A percentile compares a stretch with the other conserved stretches of the same genome.
These are phyloP conservation scores for Ciconia nigra DNA, from an alignment of 2,797 vertebrate species.

Conservation along the genomic window DNA sequence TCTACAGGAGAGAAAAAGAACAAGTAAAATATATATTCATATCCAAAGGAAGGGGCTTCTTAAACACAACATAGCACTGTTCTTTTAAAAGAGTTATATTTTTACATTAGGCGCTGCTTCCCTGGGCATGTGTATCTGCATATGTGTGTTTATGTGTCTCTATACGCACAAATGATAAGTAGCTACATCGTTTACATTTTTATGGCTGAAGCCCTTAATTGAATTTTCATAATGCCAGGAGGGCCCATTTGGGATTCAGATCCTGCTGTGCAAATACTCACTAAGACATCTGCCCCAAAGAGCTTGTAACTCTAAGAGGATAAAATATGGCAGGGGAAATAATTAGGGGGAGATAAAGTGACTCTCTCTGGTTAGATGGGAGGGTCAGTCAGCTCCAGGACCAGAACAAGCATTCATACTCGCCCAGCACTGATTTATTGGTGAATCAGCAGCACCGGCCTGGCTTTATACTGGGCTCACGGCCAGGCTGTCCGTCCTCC, in stretches of 20 bases:
- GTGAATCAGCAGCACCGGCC: neutral
- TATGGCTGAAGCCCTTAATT: neutral
- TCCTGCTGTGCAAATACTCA: neutral
- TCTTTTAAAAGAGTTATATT: neutral
- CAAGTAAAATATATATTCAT: neutral
- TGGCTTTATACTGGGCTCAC: neutral
- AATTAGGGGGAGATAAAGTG: neutral
- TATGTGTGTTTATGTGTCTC: neutral
- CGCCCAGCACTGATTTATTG: neutral
- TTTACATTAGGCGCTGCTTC: neutral
- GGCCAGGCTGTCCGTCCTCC: neutral
- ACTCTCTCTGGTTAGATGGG: neutral
- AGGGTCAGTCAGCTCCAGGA: neutral
- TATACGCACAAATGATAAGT: neutral
- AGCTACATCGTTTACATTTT: conserved; percentile 34
- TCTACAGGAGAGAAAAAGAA: neutral
- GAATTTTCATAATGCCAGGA: conserved; percentile 47
- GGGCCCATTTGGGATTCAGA: neutral
- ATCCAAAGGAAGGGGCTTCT: neutral
- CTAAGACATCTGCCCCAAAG: conserved; percentile 14
- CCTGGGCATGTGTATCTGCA: neutral
- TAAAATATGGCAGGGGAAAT: conserved; percentile 9
- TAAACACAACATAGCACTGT: neutral
- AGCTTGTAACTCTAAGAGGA: neutral
- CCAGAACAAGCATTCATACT: neutral